Percentiles rank a stretch among this genome's conserved stretches.
Evolutionary conservation across 2,113 vertebrate genomes (phyloP).

Genomic region (Meleagris gallopavo): DNA sequence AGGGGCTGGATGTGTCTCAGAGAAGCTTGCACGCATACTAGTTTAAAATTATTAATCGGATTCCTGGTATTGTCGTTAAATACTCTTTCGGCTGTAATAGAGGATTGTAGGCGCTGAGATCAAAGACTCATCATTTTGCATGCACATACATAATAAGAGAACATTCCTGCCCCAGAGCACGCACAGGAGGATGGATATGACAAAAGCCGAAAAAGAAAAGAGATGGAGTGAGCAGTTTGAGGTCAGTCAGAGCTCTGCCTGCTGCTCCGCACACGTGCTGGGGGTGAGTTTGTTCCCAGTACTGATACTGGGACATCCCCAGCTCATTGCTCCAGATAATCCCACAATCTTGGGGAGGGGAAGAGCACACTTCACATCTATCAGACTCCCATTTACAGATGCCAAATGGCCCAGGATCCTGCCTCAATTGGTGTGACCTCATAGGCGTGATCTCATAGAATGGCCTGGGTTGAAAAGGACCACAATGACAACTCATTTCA

Average conservation of each 20-base stretch:
- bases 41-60: neutral
- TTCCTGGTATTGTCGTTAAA: neutral
- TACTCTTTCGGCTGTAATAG: neutral
- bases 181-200: neutral
- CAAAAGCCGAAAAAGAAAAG: neutral
- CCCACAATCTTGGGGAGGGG: neutral
- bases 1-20: neutral
- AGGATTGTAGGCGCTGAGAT: slow-evolving; percentile 11
- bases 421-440: neutral
- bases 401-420: neutral
- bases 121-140: neutral
- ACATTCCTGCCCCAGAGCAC: slow-evolving; percentile 24
- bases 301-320: neutral
- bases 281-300: neutral
- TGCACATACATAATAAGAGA: neutral
- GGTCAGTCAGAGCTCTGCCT: neutral
- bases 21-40: neutral
- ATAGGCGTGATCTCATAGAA: too few relatives aligned
- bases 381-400: neutral
- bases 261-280: neutral
- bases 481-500: too few relatives aligned
- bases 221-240: neutral
- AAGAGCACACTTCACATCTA: neutral
- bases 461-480: too few relatives aligned
- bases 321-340: neutral